Percentiles rank a stretch among this genome's conserved stretches.
Conservation (phyloP, 2,888 invertebrate genomes). For the Frankliniella intonsa region DNA sequence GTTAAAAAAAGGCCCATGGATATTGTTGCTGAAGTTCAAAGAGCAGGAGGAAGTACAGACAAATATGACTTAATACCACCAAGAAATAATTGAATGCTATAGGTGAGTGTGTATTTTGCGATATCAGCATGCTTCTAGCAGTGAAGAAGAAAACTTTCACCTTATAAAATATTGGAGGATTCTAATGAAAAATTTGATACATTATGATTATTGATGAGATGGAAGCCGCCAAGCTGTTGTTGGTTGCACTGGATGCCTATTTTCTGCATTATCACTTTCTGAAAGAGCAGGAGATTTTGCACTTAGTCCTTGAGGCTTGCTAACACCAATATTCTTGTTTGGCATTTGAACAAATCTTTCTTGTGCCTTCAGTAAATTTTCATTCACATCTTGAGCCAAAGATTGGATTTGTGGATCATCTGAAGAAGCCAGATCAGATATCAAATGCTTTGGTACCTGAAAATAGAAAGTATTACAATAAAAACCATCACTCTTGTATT, state of each 20-base stretch:
- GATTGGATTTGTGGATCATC: conserved; percentile 32
- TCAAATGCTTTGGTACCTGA: conserved; percentile 33
- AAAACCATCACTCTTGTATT: too few relatives aligned
- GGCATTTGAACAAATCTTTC: not conserved
- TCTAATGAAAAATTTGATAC: not conserved
- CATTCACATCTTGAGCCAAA: conserved; percentile 33
- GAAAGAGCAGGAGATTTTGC: not conserved
- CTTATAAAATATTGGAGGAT: too few relatives aligned
- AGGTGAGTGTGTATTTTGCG: not conserved
- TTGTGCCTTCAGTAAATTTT: conserved; percentile 32
- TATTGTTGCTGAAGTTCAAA: conserved; percentile 49
- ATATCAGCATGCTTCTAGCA: too few relatives aligned
- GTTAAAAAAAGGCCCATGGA: conserved; percentile 48
- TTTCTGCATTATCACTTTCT: not conserved
- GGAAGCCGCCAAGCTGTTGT: not conserved
- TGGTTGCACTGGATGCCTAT: not conserved
- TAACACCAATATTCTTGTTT: not conserved
- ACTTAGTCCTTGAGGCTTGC: not conserved
- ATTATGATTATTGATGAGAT: not conserved
- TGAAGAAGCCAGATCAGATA: conserved; percentile 32
- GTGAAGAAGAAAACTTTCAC: too few relatives aligned
- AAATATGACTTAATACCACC: conserved; percentile 51
- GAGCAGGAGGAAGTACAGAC: conserved; percentile 49
- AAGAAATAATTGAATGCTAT: not conserved
- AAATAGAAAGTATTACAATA: not conserved